Evolutionary conservation across 2,888 invertebrate genomes (phyloP).

Genomic region (Blastobasis adustella): DNA sequence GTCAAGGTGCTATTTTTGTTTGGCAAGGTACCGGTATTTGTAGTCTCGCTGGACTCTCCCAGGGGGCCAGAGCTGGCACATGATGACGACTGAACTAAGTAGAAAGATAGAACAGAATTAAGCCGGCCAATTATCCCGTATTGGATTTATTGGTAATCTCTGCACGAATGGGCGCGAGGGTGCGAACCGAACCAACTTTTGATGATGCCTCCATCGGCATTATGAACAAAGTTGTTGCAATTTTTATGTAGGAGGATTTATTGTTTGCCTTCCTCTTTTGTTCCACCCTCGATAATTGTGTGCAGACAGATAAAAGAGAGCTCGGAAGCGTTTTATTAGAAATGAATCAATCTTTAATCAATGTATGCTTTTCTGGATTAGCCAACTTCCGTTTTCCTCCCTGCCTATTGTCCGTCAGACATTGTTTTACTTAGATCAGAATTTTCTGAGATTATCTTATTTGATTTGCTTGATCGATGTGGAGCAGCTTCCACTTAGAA

Average conservation of each 20-base stretch:
- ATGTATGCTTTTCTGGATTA: slow-evolving; percentile 38
- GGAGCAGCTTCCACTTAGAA: too few relatives aligned
- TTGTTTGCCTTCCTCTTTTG: slow-evolving; percentile 60
- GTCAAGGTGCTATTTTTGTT: slow-evolving; percentile 48
- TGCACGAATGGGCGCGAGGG: slow-evolving; percentile 75
- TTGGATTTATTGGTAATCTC: slow-evolving; percentile 76
- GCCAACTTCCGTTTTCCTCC: slow-evolving; percentile 20
- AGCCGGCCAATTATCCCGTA: slow-evolving; percentile 76
- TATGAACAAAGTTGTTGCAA: slow-evolving; percentile 74
- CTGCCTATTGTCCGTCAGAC: neutral
- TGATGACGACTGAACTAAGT: slow-evolving; percentile 75
- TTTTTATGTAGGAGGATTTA: slow-evolving; percentile 72
- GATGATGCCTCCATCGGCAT: slow-evolving; percentile 71
- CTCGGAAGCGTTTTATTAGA: slow-evolving; percentile 45
- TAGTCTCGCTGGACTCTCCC: slow-evolving; percentile 65
- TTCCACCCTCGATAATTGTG: slow-evolving; percentile 55
- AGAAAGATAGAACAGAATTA: slow-evolving; percentile 76
- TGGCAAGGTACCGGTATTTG: slow-evolving; percentile 48
- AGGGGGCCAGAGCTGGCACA: slow-evolving; percentile 71
- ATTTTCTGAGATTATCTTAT: neutral
- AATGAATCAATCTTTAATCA: slow-evolving; percentile 57
- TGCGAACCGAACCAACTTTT: slow-evolving; percentile 72
- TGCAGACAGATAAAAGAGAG: slow-evolving; percentile 59
- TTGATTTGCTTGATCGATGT: neutral
- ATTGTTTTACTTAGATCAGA: neutral